Conservation (phyloP, 2,888 invertebrate species). For the Punctoribates punctum region DNA sequence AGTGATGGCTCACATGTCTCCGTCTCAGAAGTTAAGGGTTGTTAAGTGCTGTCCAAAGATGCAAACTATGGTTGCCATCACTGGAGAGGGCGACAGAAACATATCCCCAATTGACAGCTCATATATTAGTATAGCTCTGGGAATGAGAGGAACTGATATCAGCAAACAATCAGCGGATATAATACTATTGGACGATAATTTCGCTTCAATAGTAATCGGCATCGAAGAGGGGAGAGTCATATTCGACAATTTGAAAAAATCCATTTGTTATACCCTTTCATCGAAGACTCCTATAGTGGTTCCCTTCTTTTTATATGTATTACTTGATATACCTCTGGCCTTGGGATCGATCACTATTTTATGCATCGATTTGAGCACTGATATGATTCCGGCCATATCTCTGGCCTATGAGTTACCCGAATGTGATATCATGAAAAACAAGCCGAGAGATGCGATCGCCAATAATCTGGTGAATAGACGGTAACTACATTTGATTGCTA, state of each 20-base stretch:
- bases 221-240: conserved; percentile 54
- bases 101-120: conserved; percentile 51
- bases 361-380: conserved; percentile 55
- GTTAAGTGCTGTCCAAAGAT: conserved; percentile 50
- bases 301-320: conserved; percentile 54
- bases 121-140: conserved; percentile 50
- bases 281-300: conserved; percentile 55
- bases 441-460: conserved; percentile 57
- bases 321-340: conserved; percentile 53
- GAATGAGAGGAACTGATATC: conserved; percentile 49
- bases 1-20: conserved; percentile 57
- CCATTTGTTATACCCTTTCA: conserved; percentile 55
- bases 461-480: conserved; percentile 57
- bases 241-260: conserved; percentile 48
- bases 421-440: conserved; percentile 58
- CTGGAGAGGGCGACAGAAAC: conserved; percentile 51
- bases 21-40: conserved; percentile 54
- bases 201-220: conserved; percentile 57
- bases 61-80: conserved; percentile 50
- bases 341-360: conserved; percentile 55
- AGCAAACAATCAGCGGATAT: conserved; percentile 57
- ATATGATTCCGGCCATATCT: conserved; percentile 55
- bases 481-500: conserved; percentile 52
- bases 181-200: conserved; percentile 57
- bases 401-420: conserved; percentile 55